Evolutionary conservation across 2,888 invertebrate species (phyloP), one percentile per base, ranked within the genome.

Genomic region (Oxycera nigricornis): DNA sequence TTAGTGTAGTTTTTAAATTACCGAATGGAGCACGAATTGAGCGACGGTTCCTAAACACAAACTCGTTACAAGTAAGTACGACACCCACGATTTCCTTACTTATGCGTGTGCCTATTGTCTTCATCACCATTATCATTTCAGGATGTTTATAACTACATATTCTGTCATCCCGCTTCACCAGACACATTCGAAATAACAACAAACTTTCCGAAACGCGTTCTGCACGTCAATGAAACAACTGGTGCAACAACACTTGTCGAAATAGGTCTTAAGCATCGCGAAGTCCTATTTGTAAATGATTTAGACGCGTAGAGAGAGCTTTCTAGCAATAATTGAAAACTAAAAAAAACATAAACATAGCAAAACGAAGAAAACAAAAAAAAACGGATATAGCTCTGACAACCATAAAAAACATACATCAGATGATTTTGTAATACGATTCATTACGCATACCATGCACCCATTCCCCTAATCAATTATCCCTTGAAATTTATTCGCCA

Each of bases 91-190:
- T 11, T 35, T 35, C 6, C 6, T 7, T 11, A 35, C 35, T 35
- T 35, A 7, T 35, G 35, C 35, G 11, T 35, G 4, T n/a, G 17
- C 14, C 46, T 17, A 17, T 11, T 39, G n/a, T 26, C 73, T 26
- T n/a, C n/a, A n/a, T n/a, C n/a, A n/a, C n/a, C n/a, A n/a, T n/a
- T 73, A 20, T 74, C 62, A 73, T 88, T 89, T 35, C 87, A 98
- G 96, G 93, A 94, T 83, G 89, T 99, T 77, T 96, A 96, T 86
- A 93, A 95, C 85, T 98, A 94, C 87, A 94, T 98, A 78, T 97
- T 97, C 87, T 96, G 97, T 82, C 96, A 98, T 86, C 95, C 96
- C 2, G 91, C 92, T 80, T 92, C 97, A 14, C 98, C 98, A 1
- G 90, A 95, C 83, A 91, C 92, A 82, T 98, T 98, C 83, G 96